Conservation (phyloP, 2,113 vertebrate species). For the Pelecanus crispus region DNA sequence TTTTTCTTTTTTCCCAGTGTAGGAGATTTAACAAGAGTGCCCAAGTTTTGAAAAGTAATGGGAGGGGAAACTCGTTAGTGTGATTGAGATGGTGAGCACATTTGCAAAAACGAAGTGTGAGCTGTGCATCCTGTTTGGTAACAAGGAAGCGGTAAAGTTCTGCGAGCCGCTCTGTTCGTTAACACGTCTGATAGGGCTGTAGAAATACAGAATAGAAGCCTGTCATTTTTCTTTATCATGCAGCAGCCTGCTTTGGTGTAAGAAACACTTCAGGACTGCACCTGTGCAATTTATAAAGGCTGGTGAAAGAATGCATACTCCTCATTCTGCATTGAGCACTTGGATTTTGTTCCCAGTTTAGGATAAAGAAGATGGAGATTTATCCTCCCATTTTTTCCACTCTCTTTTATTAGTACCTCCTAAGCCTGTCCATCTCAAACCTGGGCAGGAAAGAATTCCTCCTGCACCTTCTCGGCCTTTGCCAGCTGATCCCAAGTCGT, state of each 20-base stretch:
- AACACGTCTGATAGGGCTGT: neutral
- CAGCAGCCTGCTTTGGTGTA: neutral
- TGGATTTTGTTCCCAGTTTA: neutral
- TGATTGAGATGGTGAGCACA: neutral
- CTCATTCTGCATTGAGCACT: neutral
- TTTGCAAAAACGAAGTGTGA: neutral
- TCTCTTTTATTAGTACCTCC: constrained; percentile 79
- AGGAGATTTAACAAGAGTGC: neutral
- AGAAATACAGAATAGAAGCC: neutral
- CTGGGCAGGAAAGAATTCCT: constrained; percentile 81
- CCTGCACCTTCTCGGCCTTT: constrained; percentile 78
- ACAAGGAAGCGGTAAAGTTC: constrained; percentile 74
- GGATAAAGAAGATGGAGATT: neutral
- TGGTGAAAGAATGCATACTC: neutral
- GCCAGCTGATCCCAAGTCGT: constrained; percentile 73
- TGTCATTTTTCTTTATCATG: fast-evolving
- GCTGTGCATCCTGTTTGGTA: constrained; percentile 84
- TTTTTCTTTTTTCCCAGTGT: neutral
- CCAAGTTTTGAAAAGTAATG: neutral
- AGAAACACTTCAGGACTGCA: neutral
- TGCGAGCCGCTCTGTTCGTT: neutral
- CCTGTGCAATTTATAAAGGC: neutral
- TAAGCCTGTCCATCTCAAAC: constrained; percentile 82
- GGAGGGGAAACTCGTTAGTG: neutral
- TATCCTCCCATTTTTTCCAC: neutral